A percentile compares a stretch with the other conserved stretches of the same genome.
phyloP scores from a whole-genome alignment of 2,888 invertebrate genomes.

The Cinara cedri region DNA sequence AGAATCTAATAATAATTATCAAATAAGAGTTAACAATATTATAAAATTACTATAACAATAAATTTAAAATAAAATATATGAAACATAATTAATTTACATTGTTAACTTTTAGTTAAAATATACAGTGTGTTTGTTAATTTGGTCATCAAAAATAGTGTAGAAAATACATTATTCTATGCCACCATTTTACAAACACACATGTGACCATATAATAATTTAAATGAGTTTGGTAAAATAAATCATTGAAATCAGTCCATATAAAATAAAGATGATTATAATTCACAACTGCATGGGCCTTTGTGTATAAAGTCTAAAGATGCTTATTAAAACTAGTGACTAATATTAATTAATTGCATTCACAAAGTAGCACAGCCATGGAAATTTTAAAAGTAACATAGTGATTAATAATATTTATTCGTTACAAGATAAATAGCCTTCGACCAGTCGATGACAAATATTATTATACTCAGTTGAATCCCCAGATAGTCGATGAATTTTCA shows the following conservation, averaged over 20 bases:
- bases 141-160: not conserved
- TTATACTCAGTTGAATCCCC: slow-evolving; percentile 88
- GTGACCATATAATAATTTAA: slow-evolving; percentile 9
- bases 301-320: slow-evolving; percentile 13
- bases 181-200: slow-evolving; percentile 5
- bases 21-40: slow-evolving; percentile 27
- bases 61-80: slow-evolving; percentile 19
- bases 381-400: slow-evolving; percentile 49
- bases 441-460: slow-evolving; percentile 84
- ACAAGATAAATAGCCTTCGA: slow-evolving; percentile 62
- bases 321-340: slow-evolving; percentile 55
- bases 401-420: slow-evolving; percentile 36
- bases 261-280: slow-evolving; percentile 44
- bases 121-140: slow-evolving; percentile 30
- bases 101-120: slow-evolving; percentile 5
- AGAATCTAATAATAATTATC: not conserved
- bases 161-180: slow-evolving; percentile 23
- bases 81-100: not conserved
- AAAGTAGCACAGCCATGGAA: slow-evolving; percentile 55
- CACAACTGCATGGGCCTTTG: slow-evolving; percentile 19
- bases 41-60: slow-evolving; percentile 37
- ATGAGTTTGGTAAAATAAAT: slow-evolving; percentile 34
- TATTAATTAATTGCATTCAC: slow-evolving; percentile 56
- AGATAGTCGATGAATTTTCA: slow-evolving; percentile 84
- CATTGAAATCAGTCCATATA: slow-evolving; percentile 43